phyloP scores from a whole-genome alignment of 2,888 invertebrate genomes.

The Coleophora flavipennella region DNA sequence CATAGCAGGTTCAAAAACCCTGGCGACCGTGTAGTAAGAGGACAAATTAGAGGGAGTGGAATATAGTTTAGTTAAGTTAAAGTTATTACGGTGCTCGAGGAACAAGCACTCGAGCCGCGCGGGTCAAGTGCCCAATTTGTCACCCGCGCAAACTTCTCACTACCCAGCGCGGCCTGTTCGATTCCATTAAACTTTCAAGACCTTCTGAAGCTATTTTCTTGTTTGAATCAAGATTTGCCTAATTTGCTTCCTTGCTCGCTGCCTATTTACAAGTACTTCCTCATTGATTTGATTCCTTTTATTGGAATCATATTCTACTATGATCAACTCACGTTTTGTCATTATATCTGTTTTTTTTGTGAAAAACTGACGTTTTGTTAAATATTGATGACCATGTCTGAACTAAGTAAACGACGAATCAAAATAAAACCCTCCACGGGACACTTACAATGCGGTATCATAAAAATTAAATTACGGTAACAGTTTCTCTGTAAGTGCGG shows the following conservation, averaged over 20 bases:
- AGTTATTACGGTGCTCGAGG: slow-evolving; percentile 70
- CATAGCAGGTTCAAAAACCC: slow-evolving; percentile 40
- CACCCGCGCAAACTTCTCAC: slow-evolving; percentile 68
- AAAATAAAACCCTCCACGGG: slow-evolving; percentile 51
- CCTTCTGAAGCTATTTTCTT: slow-evolving; percentile 69
- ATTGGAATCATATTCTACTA: too few species aligned
- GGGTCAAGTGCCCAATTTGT: slow-evolving; percentile 74
- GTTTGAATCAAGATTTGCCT: slow-evolving; percentile 65
- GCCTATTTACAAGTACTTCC: too few species aligned
- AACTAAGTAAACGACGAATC: slow-evolving; percentile 34
- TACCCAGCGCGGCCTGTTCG: slow-evolving; percentile 60
- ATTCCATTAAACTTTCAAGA: slow-evolving; percentile 73
- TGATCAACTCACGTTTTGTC: too few species aligned
- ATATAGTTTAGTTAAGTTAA: slow-evolving; percentile 73
- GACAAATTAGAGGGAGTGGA: slow-evolving; percentile 68
- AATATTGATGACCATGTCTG: slow-evolving; percentile 21
- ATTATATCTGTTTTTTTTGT: too few species aligned
- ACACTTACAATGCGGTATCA: slow-evolving; percentile 67
- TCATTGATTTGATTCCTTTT: too few species aligned
- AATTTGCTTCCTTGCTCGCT: slow-evolving; percentile 41
- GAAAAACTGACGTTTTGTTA: slow-evolving; percentile 7
- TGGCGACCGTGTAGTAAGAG: slow-evolving; percentile 37
- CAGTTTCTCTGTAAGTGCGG: slow-evolving; percentile 64
- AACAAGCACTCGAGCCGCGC: slow-evolving; percentile 61
- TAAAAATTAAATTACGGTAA: slow-evolving; percentile 70